Percentiles rank a stretch among this genome's conserved stretches.
phyloP scores from a whole-genome alignment of 2,888 invertebrate species.

The Copidosoma aretas region DNA sequence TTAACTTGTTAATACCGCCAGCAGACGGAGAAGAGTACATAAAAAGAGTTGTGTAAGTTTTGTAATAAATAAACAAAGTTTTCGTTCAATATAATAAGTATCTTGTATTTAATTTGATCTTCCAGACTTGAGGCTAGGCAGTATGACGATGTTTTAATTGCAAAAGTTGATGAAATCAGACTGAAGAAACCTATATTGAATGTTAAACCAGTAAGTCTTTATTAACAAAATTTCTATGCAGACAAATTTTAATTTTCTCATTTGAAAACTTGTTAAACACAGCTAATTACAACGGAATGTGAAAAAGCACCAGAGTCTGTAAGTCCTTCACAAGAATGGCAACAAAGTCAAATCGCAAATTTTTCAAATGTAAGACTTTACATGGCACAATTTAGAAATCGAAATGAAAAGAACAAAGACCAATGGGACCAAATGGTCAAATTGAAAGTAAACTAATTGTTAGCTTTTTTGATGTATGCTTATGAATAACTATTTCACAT shows the following conservation, averaged over 20 bases:
- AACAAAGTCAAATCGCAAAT: constrained; percentile 71
- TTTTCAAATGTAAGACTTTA: constrained; percentile 71
- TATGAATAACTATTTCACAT: not conserved
- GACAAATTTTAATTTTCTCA: constrained; percentile 2
- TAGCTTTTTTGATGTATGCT: constrained; percentile 4
- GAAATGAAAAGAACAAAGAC: constrained; percentile 47
- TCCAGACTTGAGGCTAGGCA: constrained; percentile 56
- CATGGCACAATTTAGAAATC: constrained; percentile 55
- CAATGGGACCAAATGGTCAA: constrained; percentile 33
- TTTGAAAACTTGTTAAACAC: constrained; percentile 4
- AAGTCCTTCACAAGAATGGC: constrained; percentile 70
- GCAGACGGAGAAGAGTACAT: constrained; percentile 59
- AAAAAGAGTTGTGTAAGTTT: constrained; percentile 58
- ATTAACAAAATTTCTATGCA: not conserved
- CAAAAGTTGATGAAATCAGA: constrained; percentile 49
- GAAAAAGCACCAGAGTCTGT: constrained; percentile 62
- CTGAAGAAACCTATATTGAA: constrained; percentile 48
- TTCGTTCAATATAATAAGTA: constrained; percentile 11
- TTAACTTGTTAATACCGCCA: constrained; percentile 53
- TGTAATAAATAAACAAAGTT: constrained; percentile 1
- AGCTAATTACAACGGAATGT: constrained; percentile 60
- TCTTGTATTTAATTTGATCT: constrained; percentile 21
- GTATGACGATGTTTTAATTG: constrained; percentile 55
- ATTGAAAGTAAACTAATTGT: constrained; percentile 40
- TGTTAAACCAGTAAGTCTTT: constrained; percentile 46